Conservation (phyloP, 30 jellyfish, hydroid and myxozoan genomes). For the Aurelia aurita complex sp. Pacific region DNA sequence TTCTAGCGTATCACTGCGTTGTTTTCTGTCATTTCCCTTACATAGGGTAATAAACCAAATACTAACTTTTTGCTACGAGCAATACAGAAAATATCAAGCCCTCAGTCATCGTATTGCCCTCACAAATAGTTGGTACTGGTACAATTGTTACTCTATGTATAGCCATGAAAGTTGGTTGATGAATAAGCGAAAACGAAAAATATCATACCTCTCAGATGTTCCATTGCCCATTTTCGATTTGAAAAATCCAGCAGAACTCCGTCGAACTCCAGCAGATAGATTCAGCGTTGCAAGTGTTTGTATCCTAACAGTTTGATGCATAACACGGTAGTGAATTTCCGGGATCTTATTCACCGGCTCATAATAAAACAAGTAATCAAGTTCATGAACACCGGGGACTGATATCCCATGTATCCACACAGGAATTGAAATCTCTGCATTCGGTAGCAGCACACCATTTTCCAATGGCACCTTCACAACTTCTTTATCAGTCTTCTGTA, state of each 20-base stretch:
- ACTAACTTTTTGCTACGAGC: too few relatives aligned
- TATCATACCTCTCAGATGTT: conserved; percentile 15
- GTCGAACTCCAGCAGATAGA: conserved; percentile 45
- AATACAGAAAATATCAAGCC: too few relatives aligned
- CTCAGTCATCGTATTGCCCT: too few relatives aligned
- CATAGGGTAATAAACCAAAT: too few relatives aligned
- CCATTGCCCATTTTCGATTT: conserved; percentile 1
- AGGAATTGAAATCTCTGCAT: conserved; percentile 70
- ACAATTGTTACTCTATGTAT: too few relatives aligned
- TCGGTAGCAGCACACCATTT: conserved; percentile 61
- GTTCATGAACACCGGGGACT: conserved; percentile 90
- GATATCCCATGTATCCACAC: conserved; percentile 74
- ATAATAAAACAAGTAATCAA: conserved; percentile 82
- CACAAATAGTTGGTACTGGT: too few relatives aligned
- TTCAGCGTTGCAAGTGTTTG: conserved; percentile 85
- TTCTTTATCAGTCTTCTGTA: background rate
- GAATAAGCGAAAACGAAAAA: background rate
- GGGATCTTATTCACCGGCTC: conserved; percentile 67
- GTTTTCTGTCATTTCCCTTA: too few relatives aligned
- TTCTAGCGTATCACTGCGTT: too few relatives aligned
- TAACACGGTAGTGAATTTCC: conserved; percentile 73
- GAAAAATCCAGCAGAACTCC: conserved; percentile 29
- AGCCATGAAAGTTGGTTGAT: too few relatives aligned
- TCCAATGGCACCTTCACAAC: conserved; percentile 71
- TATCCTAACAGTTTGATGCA: conserved; percentile 83